Conservation (phyloP, 1,140 invertebrate species). For the Microvelia longipes region DNA sequence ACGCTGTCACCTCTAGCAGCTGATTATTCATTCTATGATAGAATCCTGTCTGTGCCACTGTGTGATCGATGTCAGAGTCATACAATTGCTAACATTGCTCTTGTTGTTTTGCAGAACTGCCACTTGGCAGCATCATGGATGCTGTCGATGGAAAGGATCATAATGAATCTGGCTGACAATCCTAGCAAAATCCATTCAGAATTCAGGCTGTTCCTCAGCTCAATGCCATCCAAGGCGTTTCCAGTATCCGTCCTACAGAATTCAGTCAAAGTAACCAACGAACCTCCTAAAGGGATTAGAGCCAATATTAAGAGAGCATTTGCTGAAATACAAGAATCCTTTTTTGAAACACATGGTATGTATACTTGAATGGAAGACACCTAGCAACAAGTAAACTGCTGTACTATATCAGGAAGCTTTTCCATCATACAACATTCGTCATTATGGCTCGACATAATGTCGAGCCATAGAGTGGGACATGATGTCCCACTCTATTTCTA, state of each 20-base stretch:
- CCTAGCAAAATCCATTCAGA: slow-evolving; percentile 42
- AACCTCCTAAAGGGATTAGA: slow-evolving; percentile 73
- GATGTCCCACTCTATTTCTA: too few relatives aligned
- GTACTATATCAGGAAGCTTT: too few relatives aligned
- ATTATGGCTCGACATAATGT: too few relatives aligned
- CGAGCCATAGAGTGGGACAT: too few relatives aligned
- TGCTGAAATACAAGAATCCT: slow-evolving; percentile 55
- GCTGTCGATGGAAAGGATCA: slow-evolving; percentile 51
- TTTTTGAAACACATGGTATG: slow-evolving; percentile 64
- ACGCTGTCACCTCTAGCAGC: too few relatives aligned
- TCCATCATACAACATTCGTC: too few relatives aligned
- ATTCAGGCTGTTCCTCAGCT: slow-evolving; percentile 75
- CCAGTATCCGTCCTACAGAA: slow-evolving; percentile 81
- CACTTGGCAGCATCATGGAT: slow-evolving; percentile 86
- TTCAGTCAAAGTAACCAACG: slow-evolving; percentile 83
- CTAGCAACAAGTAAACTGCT: too few relatives aligned
- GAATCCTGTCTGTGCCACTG: too few relatives aligned
- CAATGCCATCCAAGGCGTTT: slow-evolving; percentile 70
- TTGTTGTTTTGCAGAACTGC: slow-evolving; percentile 70
- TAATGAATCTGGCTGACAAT: slow-evolving; percentile 49
- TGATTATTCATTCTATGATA: too few relatives aligned
- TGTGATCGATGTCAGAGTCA: too few relatives aligned
- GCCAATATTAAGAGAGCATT: slow-evolving; percentile 67
- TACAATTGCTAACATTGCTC: too few relatives aligned
- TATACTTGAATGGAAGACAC: too few relatives aligned